Conservation (phyloP, 2,113 vertebrate species). For the Ophthalmolycus amberensis region DNA sequence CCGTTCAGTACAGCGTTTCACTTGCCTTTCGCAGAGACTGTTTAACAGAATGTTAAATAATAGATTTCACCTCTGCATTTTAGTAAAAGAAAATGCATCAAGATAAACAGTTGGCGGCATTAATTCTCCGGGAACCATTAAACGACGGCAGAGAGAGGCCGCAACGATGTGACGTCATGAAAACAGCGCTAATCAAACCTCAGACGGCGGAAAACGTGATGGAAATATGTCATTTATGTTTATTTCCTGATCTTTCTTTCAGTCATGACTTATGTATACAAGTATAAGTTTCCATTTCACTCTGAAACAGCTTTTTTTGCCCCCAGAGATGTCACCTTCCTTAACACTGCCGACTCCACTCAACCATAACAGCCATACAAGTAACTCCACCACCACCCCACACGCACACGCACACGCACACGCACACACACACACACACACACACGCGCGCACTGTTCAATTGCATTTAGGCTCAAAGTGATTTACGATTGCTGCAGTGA, state of each 20-base stretch:
- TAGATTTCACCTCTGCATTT: not conserved
- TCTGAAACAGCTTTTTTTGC: constrained; percentile 18
- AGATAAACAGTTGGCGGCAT: not conserved
- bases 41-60: not conserved
- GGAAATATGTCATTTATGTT: not conserved
- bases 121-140: not conserved
- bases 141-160: not conserved
- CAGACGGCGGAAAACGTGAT: not conserved
- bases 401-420: not conserved
- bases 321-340: constrained; percentile 34
- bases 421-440: too few relatives aligned
- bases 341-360: constrained; percentile 19
- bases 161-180: not conserved
- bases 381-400: not conserved
- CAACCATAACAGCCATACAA: constrained; percentile 4
- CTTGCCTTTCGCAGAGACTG: not conserved
- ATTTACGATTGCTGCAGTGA: constrained; percentile 9
- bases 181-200: not conserved
- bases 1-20: not conserved
- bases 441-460: not conserved
- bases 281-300: not conserved
- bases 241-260: not conserved
- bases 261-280: not conserved
- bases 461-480: not conserved
- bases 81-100: not conserved